Evolutionary conservation across 1,140 invertebrate genomes (phyloP).

Genomic region (Magallana angulata): DNA sequence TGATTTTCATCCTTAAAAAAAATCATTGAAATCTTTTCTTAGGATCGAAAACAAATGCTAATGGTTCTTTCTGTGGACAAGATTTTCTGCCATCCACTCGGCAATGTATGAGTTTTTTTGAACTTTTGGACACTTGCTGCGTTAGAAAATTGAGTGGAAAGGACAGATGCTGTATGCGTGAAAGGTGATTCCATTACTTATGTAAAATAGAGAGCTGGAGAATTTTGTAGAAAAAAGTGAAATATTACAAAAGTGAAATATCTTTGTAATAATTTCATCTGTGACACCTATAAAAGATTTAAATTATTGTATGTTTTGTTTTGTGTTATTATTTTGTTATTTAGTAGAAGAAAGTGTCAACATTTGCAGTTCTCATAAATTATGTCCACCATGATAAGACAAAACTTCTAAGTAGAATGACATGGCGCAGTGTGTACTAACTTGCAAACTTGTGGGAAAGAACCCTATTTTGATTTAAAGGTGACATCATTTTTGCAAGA

Average conservation of each 20-base stretch:
- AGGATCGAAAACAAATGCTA: background rate
- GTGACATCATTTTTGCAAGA: too few relatives aligned
- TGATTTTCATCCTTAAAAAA: too few relatives aligned
- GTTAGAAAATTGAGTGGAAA: conserved; percentile 17
- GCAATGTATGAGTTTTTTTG: background rate
- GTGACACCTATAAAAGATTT: conserved; percentile 39
- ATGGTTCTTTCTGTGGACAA: background rate
- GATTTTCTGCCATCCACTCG: background rate
- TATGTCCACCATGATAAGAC: too few relatives aligned
- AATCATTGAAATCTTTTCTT: background rate
- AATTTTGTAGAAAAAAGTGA: conserved; percentile 45
- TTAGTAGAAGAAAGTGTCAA: background rate
- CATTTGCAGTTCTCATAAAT: too few relatives aligned
- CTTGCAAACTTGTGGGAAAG: too few relatives aligned
- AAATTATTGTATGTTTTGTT: conserved; percentile 36
- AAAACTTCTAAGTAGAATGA: too few relatives aligned
- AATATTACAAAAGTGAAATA: conserved; percentile 42
- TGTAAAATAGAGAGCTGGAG: conserved; percentile 37
- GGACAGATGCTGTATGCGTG: conserved; percentile 14
- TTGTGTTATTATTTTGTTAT: conserved; percentile 23
- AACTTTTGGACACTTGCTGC: conserved; percentile 33
- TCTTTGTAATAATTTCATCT: conserved; percentile 44
- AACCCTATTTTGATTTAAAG: too few relatives aligned
- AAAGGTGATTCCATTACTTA: conserved; percentile 39
- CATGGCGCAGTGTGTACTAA: too few relatives aligned